phyloP scores from a whole-genome alignment of 1,140 invertebrate species.

The Phocides pigmalion region DNA sequence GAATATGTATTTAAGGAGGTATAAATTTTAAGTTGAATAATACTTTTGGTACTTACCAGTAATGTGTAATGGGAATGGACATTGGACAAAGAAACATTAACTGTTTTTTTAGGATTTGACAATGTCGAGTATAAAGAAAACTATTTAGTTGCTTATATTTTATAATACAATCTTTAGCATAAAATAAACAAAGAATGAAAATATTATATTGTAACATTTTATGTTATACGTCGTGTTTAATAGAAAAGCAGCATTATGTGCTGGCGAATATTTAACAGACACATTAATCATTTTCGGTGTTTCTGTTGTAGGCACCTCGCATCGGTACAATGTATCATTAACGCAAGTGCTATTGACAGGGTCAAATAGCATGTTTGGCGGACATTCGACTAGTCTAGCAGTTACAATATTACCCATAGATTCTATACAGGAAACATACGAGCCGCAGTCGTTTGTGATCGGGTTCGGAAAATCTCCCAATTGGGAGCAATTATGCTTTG shows the following conservation, averaged over 20 bases:
- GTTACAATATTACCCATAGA: slow-evolving; percentile 49
- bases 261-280: slow-evolving; percentile 28
- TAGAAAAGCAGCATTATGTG: neutral
- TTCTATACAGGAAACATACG: slow-evolving; percentile 59
- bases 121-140: no score
- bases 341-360: slow-evolving; percentile 46
- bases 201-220: slow-evolving; percentile 7
- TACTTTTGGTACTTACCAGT: no score
- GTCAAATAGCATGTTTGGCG: slow-evolving; percentile 48
- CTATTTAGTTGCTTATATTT: neutral
- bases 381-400: slow-evolving; percentile 57
- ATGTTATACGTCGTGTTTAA: slow-evolving; percentile 20
- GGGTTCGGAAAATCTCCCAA: slow-evolving; percentile 50
- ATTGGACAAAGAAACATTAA: no score
- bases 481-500: slow-evolving; percentile 52
- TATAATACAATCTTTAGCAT: slow-evolving; percentile 10
- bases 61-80: no score
- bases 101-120: no score
- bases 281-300: slow-evolving; percentile 37
- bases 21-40: no score
- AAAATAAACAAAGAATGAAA: neutral
- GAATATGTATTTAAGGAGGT: no score
- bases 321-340: slow-evolving; percentile 43
- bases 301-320: slow-evolving; percentile 36
- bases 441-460: slow-evolving; percentile 41